Base-by-base conservation (phyloP, 2,113 vertebrate species). In the Corvus cornix region DNA sequence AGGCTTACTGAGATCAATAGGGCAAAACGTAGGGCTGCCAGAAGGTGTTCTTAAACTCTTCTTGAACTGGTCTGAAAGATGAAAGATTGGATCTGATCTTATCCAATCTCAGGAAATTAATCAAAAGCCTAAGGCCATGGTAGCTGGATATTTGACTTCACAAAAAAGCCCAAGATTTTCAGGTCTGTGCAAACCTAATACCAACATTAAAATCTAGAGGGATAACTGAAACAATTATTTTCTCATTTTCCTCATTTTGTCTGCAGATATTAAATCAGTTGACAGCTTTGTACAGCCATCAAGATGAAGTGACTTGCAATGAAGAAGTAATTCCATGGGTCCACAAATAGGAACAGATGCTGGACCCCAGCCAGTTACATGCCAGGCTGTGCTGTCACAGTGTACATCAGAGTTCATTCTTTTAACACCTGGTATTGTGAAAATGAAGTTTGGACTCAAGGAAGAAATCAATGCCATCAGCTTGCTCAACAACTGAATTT, bases 331-430 rank as follows among this genome's bases (percentile, higher is more conserved):
- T 48, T 87, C 27, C 48, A 20, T 0, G 0, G 13, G 30, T 60
- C 9, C 31, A 44, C 22, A 37, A 31, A 23, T 18, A 87, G 28
- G 16, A 87, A 13, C 52, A 52, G 63, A 21, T 41, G 20, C 10
- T 8, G 14, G 27, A 77, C 22, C 52, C 24, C 44, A 49, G 52
- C 35, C 63, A 83, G 35, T 23, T 52, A 35, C 0, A 0, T 0
- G 1, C 52, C 21, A n/a, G 39, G 49, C 30, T 0, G 0, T 15
- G 55, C 51, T 37, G 30, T 35, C 48, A 26, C 0, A 0, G 35
- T 35, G 5, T 7, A 7, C 19, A 16, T 39, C 76, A 74, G 83
- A 92, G 55, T 33, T 93, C 60, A 13, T 19, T n/a, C 28, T 30
- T 79, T 63, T 49, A 59, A 80, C 46, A 48, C 17, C 46, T 30